Base-by-base conservation (phyloP, 2,888 invertebrate species). In the Drosophila cyrtoloma region DNA sequence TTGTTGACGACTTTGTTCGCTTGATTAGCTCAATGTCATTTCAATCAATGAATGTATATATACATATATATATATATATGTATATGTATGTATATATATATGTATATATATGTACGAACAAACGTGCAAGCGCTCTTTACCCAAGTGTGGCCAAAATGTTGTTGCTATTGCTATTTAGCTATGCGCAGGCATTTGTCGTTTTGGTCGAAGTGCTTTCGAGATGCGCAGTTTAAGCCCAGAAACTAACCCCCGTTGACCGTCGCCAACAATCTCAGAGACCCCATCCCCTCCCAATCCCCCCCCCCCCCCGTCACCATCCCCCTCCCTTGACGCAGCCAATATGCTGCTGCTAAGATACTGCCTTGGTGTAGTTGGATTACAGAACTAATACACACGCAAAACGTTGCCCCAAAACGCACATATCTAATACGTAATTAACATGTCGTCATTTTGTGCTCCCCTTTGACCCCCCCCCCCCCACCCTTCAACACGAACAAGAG, bases 21-120 rank as follows among this genome's bases (percentile, higher is more conserved):
- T 80, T 68, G 77, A 81, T 77, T 75, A 68, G 74, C 82, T 71
- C 82, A 82, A 82, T 77, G 82, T 72, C 82, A 79, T 75, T 82
- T 82, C 62, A 79, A 82, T 82, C 79, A 82, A 77, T 69, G 61
- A 70, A 60, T 30, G 60, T 39, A 50, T 37, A 35, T 26, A 68
- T 30, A 30, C 12, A 62, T 12, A 60, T 26, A 33, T 28, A 28
- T 26, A 59, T 6, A 56, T n/a, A 30, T n/a, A 47, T 26, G 30
- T 12, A 59, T 9, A 47, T 7, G 39, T 6, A 66, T 6, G 52
- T 16, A 59, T 6, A 55, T 16, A 57, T 3, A 57, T 19, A 7
- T 12, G 26, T 33, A 16, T 35, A 42, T 22, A 22, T 22, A 22
- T 53, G 19, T 12, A 42, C 12, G 33, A 33, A 33, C 0, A 33